These are phyloP conservation scores for Ganaspis sp. DNA, from an alignment of 1,140 invertebrate species.

Conservation along the genomic window DNA sequence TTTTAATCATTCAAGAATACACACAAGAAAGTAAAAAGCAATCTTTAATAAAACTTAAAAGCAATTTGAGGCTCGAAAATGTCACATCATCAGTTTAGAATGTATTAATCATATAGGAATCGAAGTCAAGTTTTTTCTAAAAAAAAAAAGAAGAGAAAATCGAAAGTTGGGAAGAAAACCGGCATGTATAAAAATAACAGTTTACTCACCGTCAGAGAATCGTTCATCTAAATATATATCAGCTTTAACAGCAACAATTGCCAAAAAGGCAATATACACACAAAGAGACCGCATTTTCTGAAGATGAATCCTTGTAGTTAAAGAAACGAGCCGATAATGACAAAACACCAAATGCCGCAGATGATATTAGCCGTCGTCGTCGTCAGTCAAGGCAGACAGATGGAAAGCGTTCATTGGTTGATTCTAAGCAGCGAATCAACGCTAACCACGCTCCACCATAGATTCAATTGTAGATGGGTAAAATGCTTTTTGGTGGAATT, in stretches of 20 bases:
- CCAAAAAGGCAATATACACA: slow-evolving; percentile 76
- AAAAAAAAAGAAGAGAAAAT: not conserved
- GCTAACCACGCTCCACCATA: slow-evolving; percentile 74
- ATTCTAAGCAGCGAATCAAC: slow-evolving; percentile 71
- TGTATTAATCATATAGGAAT: not conserved
- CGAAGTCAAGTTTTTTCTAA: slow-evolving; percentile 17
- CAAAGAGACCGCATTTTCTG: slow-evolving; percentile 77
- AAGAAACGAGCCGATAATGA: slow-evolving; percentile 65
- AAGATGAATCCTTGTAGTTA: slow-evolving; percentile 65
- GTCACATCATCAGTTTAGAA: not conserved
- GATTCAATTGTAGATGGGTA: too few species aligned
- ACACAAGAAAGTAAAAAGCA: not conserved
- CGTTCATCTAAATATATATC: slow-evolving; percentile 85
- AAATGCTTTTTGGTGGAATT: too few species aligned
- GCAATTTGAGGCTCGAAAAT: not conserved
- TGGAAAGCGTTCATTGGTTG: slow-evolving; percentile 77
- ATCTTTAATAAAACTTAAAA: not conserved
- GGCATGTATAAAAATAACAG: not conserved
- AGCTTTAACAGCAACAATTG: slow-evolving; percentile 70
- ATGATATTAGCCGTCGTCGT: slow-evolving; percentile 43
- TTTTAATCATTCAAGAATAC: too few species aligned
- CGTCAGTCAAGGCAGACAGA: slow-evolving; percentile 77
- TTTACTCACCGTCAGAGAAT: slow-evolving; percentile 84
- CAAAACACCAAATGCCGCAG: slow-evolving; percentile 44
- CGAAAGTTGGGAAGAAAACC: not conserved